phyloP scores from a whole-genome alignment of 2,888 invertebrate species.

The Hartigia nigra region DNA sequence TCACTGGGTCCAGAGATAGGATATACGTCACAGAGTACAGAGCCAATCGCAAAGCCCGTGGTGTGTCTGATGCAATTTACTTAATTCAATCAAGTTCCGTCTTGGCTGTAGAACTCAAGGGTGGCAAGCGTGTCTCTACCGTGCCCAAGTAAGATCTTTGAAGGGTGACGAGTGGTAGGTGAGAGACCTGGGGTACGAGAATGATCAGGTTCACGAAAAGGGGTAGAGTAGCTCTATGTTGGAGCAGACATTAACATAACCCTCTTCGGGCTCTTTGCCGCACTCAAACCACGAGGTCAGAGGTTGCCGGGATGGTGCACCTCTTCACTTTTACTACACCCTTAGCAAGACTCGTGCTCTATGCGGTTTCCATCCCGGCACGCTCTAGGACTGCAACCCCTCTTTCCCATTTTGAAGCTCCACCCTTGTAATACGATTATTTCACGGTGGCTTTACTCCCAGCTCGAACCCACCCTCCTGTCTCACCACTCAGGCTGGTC shows the following conservation, averaged over 20 bases:
- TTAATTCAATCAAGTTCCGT: neutral
- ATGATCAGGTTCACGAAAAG: neutral
- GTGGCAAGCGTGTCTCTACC: neutral
- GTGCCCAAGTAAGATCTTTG: neutral
- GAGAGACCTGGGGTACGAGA: neutral
- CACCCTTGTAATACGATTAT: constrained; percentile 40
- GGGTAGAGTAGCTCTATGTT: neutral
- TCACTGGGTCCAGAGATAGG: neutral
- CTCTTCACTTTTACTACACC: constrained; percentile 6
- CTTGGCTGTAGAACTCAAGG: neutral
- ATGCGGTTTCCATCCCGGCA: constrained; percentile 2
- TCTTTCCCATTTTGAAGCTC: neutral
- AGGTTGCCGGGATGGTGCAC: neutral
- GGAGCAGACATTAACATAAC: constrained; percentile 2
- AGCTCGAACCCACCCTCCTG: constrained; percentile 10
- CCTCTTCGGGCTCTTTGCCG: neutral
- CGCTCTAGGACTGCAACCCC: constrained; percentile 1
- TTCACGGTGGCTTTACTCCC: constrained; percentile 42
- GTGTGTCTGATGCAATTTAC: neutral
- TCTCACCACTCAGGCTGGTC: neutral
- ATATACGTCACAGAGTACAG: neutral
- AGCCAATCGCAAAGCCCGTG: neutral
- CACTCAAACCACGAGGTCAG: constrained; percentile 2
- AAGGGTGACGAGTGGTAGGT: neutral
- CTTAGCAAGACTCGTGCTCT: neutral